Evolutionary conservation across 92 coral and sea anemone genomes (phyloP).

Genomic region (Palythoa caribaeorum): DNA sequence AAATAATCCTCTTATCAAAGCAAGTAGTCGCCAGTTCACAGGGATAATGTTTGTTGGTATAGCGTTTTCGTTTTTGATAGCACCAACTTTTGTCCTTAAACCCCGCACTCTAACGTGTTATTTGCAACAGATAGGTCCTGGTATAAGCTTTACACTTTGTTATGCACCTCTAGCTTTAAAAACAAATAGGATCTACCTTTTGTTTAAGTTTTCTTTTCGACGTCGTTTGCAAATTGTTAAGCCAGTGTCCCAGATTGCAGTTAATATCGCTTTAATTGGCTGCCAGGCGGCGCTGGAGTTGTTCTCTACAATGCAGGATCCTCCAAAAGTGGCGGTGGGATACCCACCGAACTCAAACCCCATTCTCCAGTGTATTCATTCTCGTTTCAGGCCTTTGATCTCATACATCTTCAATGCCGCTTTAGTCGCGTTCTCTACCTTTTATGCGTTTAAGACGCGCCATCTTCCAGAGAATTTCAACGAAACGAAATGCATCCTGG

Average conservation of each 20-base stretch:
- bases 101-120: slow-evolving; percentile 26
- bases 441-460: slow-evolving; percentile 41
- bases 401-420: slow-evolving; percentile 35
- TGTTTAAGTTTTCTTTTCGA: slow-evolving; percentile 43
- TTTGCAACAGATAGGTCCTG: slow-evolving; percentile 44
- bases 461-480: slow-evolving; percentile 47
- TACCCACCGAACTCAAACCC: slow-evolving; percentile 22
- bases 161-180: slow-evolving; percentile 44
- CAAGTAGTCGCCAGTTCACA: slow-evolving; percentile 46
- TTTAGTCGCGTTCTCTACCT: slow-evolving; percentile 32
- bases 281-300: slow-evolving; percentile 39
- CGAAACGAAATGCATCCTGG: slow-evolving; percentile 42
- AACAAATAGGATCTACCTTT: slow-evolving; percentile 42
- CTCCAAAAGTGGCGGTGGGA: slow-evolving; percentile 33
- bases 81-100: slow-evolving; percentile 31
- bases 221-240: slow-evolving; percentile 39
- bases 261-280: slow-evolving; percentile 34
- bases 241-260: slow-evolving; percentile 38
- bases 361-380: slow-evolving; percentile 41
- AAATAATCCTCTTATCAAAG: slow-evolving; percentile 29
- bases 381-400: slow-evolving; percentile 37
- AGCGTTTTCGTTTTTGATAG: slow-evolving; percentile 21
- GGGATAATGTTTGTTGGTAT: slow-evolving; percentile 40
- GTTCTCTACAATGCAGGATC: slow-evolving; percentile 35
- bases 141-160: slow-evolving; percentile 29